These are phyloP conservation scores for Boulengeromyrus knoepffleri DNA, from an alignment of 2,113 vertebrate genomes.

Conservation along the genomic window DNA sequence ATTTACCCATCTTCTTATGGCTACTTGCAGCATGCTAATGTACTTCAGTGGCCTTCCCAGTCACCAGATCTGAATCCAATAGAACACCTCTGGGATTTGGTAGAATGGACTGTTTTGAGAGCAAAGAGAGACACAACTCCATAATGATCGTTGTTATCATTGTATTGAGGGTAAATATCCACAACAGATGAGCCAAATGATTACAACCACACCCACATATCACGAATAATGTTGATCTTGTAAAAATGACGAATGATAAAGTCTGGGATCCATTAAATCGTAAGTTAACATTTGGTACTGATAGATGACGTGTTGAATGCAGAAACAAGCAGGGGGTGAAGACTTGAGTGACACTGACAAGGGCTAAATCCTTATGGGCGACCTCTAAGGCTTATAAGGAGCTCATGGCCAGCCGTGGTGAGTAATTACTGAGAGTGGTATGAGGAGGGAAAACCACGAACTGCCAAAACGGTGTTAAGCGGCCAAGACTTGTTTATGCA, in stretches of 20 bases:
- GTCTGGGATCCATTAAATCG: background rate
- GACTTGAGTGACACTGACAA: background rate
- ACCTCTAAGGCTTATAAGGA: background rate
- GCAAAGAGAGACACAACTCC: background rate
- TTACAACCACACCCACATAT: background rate
- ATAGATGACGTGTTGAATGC: background rate
- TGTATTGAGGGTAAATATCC: background rate
- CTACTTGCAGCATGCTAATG: no score
- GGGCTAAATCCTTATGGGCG: background rate
- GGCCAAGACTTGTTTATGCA: background rate
- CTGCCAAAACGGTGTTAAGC: background rate
- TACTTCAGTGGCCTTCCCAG: background rate
- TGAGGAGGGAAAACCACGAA: background rate
- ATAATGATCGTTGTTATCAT: background rate
- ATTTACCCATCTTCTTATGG: background rate
- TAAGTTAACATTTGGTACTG: background rate
- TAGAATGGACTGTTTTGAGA: background rate
- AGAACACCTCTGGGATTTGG: background rate
- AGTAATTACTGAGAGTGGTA: background rate
- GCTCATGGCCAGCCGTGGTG: background rate
- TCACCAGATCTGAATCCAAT: background rate
- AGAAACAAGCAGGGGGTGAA: background rate
- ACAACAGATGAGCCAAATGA: background rate
- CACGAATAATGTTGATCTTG: background rate
- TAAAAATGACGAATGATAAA: background rate